Percentiles rank a stretch among this genome's conserved stretches.
These are phyloP conservation scores for Petrocephalus sullivani DNA, from an alignment of 2,797 vertebrate species.

Conservation along the genomic window DNA sequence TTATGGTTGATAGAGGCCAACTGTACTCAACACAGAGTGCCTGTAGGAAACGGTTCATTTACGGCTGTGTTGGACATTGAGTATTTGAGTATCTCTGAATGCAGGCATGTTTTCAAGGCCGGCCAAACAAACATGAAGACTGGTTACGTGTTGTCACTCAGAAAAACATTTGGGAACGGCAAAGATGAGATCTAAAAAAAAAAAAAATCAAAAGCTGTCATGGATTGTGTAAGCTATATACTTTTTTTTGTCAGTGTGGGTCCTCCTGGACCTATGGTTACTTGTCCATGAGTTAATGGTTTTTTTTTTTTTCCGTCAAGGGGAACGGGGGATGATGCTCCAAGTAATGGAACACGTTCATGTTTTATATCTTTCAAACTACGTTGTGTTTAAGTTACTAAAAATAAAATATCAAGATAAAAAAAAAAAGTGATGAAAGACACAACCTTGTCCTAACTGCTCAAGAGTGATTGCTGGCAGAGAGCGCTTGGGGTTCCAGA, in stretches of 20 bases:
- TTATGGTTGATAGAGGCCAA: slow-evolving; percentile 56
- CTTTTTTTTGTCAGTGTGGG: slow-evolving; percentile 37
- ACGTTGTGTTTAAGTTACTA: slow-evolving; percentile 51
- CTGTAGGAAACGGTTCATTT: neutral
- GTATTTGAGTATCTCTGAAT: slow-evolving; percentile 10
- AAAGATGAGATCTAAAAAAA: slow-evolving; percentile 44
- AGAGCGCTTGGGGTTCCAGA: neutral
- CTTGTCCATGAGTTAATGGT: slow-evolving; percentile 45
- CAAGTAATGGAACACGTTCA: slow-evolving; percentile 46
- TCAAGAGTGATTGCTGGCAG: neutral
- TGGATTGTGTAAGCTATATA: slow-evolving; percentile 42
- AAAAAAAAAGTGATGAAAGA: slow-evolving; percentile 28
- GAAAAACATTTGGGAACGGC: slow-evolving; percentile 8
- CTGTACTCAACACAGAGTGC: slow-evolving; percentile 26
- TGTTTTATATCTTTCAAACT: slow-evolving; percentile 61
- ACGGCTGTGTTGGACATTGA: slow-evolving; percentile 13
- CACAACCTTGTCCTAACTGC: neutral
- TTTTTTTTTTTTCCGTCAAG: slow-evolving; percentile 26
- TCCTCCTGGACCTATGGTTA: slow-evolving; percentile 43
- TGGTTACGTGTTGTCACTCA: neutral
- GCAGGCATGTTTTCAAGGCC: slow-evolving; percentile 4
- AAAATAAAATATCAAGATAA: slow-evolving; percentile 51
- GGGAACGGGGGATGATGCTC: slow-evolving; percentile 27
- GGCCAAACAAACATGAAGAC: neutral
- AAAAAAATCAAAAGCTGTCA: slow-evolving; percentile 12